phyloP scores from a whole-genome alignment of 2,113 vertebrate species.

The Phasianus colchicus region DNA sequence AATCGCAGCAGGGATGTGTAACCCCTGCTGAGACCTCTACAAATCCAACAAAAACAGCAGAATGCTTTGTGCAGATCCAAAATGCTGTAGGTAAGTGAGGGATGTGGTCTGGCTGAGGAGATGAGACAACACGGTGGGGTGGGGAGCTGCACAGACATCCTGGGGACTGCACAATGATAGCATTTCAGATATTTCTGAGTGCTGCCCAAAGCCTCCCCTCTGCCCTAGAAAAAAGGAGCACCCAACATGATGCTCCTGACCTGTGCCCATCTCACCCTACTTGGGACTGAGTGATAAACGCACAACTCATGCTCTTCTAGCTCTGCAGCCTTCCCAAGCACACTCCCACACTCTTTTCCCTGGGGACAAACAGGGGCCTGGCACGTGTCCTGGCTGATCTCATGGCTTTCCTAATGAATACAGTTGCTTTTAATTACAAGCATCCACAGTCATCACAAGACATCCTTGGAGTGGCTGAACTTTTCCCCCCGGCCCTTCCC shows the following conservation, averaged over 20 bases:
- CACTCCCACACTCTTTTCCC: not conserved
- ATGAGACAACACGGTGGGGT: not conserved
- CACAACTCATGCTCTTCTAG: not conserved
- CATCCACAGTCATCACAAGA: not conserved
- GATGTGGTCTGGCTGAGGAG: not conserved
- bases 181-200: not conserved
- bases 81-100: not conserved
- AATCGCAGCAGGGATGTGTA: not conserved
- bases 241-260: not conserved
- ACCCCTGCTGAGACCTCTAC: not conserved
- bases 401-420: not conserved
- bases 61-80: not conserved
- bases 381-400: not conserved
- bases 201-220: not conserved
- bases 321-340: not conserved
- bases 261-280: not conserved
- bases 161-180: not conserved
- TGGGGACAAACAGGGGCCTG: not conserved
- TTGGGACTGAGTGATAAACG: not conserved
- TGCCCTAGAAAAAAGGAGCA: not conserved
- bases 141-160: not conserved
- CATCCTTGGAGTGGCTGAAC: not conserved
- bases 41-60: not conserved
- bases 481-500: not conserved
- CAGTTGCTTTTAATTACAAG: conserved; percentile 25